These are phyloP conservation scores for Mobula hypostoma DNA, from an alignment of 2,113 vertebrate genomes.

Conservation along the genomic window DNA sequence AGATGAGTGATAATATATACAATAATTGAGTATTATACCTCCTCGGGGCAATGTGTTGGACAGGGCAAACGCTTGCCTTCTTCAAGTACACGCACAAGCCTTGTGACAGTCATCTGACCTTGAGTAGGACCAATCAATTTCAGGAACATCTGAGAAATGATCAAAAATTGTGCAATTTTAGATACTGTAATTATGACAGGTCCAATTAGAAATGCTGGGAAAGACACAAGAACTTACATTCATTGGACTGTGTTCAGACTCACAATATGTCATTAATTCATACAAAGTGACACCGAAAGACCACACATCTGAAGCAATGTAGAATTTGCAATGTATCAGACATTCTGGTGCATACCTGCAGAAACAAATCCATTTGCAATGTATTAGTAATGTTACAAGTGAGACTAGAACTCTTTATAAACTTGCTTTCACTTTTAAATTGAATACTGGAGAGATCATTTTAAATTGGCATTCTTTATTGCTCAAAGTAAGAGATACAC, in stretches of 20 bases:
- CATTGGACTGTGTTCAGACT: constrained; percentile 77
- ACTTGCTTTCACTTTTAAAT: background rate
- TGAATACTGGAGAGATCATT: no score
- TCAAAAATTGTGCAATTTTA: background rate
- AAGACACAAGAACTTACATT: constrained; percentile 53
- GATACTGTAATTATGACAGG: background rate
- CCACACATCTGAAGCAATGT: constrained; percentile 90
- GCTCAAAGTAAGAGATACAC: background rate
- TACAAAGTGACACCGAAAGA: constrained; percentile 93
- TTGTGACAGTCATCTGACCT: constrained; percentile 88
- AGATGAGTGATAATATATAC: background rate
- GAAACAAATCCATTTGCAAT: background rate
- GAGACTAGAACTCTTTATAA: background rate
- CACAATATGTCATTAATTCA: constrained; percentile 87
- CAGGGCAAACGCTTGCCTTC: constrained; percentile 74
- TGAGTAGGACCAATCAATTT: constrained; percentile 81
- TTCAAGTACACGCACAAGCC: constrained; percentile 70
- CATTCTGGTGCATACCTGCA: constrained; percentile 92
- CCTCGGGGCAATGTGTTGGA: constrained; percentile 67
- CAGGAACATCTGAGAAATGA: constrained; percentile 67
- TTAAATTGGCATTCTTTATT: background rate
- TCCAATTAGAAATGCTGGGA: background rate
- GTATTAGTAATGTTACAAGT: background rate
- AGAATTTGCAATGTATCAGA: constrained; percentile 85
- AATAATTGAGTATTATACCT: constrained; percentile 53